A percentile compares a stretch with the other conserved stretches of the same genome.
Conservation (phyloP, 1,140 invertebrate species). For the Maniola jurtina region DNA sequence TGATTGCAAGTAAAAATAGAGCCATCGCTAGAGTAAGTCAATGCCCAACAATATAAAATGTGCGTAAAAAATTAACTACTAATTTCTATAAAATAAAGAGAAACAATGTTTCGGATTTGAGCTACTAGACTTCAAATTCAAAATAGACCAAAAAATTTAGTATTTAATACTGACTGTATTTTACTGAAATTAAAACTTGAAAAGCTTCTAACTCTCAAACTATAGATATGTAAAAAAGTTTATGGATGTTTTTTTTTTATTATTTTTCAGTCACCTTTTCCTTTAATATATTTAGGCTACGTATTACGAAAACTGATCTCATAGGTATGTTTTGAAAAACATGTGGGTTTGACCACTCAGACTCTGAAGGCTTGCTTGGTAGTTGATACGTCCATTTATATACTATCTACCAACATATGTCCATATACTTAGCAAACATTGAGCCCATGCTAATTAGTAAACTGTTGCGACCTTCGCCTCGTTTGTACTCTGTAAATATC, state of each 20-base stretch:
- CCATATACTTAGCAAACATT: constrained; percentile 13
- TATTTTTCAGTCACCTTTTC: no score
- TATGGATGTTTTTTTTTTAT: no score
- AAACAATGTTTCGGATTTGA: not conserved
- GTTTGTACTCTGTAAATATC: constrained; percentile 14
- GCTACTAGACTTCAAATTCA: no score
- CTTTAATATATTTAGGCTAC: no score
- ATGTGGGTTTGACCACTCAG: not conserved
- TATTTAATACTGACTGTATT: no score
- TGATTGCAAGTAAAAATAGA: not conserved
- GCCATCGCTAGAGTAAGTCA: not conserved
- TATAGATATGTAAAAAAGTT: no score
- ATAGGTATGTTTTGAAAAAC: not conserved
- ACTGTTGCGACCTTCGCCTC: constrained; percentile 24
- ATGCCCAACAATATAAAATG: no score
- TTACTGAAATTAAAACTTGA: no score
- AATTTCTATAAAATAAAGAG: not conserved
- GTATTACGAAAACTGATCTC: not conserved
- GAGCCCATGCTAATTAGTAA: constrained; percentile 22
- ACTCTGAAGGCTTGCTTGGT: not conserved
- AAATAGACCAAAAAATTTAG: no score
- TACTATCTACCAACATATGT: not conserved
- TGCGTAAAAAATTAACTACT: no score
- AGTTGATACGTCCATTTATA: no score
- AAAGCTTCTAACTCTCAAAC: no score